Evolutionary conservation across 2,113 vertebrate species (phyloP).

Genomic region (Gambusia affinis): DNA sequence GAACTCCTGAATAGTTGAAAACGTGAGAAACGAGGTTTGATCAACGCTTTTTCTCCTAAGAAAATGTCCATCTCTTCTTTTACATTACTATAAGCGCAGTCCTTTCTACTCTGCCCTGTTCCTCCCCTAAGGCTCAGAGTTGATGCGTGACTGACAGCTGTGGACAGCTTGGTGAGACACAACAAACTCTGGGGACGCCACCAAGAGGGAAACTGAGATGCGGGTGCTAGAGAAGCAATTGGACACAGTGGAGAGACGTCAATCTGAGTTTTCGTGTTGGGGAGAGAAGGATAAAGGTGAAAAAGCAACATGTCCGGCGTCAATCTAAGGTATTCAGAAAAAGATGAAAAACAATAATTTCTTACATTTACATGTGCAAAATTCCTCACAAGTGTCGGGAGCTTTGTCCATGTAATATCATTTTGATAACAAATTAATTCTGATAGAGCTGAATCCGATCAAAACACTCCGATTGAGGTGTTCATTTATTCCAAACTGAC

Average conservation of each 20-base stretch:
- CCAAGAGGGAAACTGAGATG: conserved; percentile 36
- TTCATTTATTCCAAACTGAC: too few relatives aligned
- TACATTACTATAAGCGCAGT: conserved; percentile 5
- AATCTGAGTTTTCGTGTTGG: conserved; percentile 20
- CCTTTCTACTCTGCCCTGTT: conserved; percentile 26
- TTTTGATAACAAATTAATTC: too few relatives aligned
- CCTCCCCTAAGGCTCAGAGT: conserved; percentile 54
- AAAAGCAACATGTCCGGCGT: too few relatives aligned
- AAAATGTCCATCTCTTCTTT: neutral
- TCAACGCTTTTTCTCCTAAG: neutral
- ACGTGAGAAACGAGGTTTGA: neutral
- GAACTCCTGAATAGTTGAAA: neutral
- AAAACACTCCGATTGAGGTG: too few relatives aligned
- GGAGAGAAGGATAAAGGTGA: neutral
- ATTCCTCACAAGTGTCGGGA: too few relatives aligned
- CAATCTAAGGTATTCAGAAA: too few relatives aligned
- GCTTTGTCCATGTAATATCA: too few relatives aligned
- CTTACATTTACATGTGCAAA: too few relatives aligned
- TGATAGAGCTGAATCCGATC: too few relatives aligned
- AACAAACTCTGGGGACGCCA: conserved; percentile 67
- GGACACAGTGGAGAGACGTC: conserved; percentile 15
- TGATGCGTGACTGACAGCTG: conserved; percentile 75
- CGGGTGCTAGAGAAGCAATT: conserved; percentile 15
- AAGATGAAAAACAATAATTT: too few relatives aligned
- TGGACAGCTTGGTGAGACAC: conserved; percentile 71